These are phyloP conservation scores for Physocephala rufipes DNA, from an alignment of 2,888 invertebrate genomes.

Conservation along the genomic window DNA sequence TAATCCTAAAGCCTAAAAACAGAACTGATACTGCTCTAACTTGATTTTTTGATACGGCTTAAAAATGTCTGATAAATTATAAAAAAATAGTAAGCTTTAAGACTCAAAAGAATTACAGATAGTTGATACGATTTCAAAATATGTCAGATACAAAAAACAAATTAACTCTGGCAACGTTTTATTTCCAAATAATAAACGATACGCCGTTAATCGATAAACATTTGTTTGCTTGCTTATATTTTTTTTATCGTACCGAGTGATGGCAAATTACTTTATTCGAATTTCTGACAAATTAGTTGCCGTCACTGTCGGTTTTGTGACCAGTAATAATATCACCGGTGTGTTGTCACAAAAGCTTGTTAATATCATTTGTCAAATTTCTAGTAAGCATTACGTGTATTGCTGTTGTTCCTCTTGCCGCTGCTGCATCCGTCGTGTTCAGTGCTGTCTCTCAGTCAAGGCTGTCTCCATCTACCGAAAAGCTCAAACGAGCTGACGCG, in stretches of 20 bases:
- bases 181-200: neutral
- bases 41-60: too few species aligned
- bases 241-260: slow-evolving; percentile 4
- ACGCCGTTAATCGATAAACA: neutral
- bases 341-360: slow-evolving; percentile 65
- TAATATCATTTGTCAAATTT: slow-evolving; percentile 63
- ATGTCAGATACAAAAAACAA: too few species aligned
- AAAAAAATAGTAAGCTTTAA: too few species aligned
- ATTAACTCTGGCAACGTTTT: too few species aligned
- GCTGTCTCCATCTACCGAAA: neutral
- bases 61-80: too few species aligned
- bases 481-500: slow-evolving; percentile 13
- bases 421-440: slow-evolving; percentile 1
- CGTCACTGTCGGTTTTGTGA: slow-evolving; percentile 31
- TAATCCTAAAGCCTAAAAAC: too few species aligned
- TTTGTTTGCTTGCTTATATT: neutral
- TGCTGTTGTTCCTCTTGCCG: too few species aligned
- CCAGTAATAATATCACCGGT: slow-evolving; percentile 53
- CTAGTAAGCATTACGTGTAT: slow-evolving; percentile 14
- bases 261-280: slow-evolving; percentile 54
- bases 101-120: too few species aligned
- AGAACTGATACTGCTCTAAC: too few species aligned
- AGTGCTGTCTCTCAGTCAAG: too few species aligned
- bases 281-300: slow-evolving; percentile 54
- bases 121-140: too few species aligned